phyloP scores from a whole-genome alignment of 2,113 vertebrate genomes.

The Austrofundulus limnaeus region DNA sequence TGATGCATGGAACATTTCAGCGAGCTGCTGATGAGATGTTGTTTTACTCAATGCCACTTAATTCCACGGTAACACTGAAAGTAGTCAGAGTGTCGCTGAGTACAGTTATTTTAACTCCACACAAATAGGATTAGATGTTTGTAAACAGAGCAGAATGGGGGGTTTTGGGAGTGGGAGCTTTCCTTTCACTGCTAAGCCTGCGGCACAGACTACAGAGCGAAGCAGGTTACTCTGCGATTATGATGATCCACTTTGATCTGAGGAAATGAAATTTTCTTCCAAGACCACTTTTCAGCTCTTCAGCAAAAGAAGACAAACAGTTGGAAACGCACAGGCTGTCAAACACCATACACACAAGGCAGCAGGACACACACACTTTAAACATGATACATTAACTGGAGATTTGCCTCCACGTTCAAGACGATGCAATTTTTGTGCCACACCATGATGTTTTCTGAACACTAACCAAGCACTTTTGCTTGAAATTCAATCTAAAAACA shows the following conservation, averaged over 20 bases:
- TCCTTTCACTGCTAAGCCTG: slow-evolving; percentile 50
- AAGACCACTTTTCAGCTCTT: slow-evolving; percentile 38
- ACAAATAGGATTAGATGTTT: slow-evolving; percentile 66
- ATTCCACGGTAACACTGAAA: slow-evolving; percentile 46
- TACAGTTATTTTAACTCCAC: slow-evolving; percentile 56
- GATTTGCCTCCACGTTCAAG: not conserved
- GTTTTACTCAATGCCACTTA: slow-evolving; percentile 45
- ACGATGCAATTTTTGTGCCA: too few species aligned
- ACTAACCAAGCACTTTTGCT: too few species aligned
- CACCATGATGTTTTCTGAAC: not conserved
- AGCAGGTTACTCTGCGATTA: slow-evolving; percentile 60
- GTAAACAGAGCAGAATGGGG: slow-evolving; percentile 53
- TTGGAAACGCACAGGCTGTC: slow-evolving; percentile 23
- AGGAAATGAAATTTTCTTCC: slow-evolving; percentile 56
- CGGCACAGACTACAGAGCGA: slow-evolving; percentile 17
- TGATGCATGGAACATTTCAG: slow-evolving; percentile 41
- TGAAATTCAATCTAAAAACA: not conserved
- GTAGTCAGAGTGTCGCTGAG: slow-evolving; percentile 34
- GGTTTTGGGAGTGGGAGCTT: slow-evolving; percentile 47
- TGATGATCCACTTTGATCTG: slow-evolving; percentile 65
- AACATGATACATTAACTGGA: slow-evolving; percentile 1
- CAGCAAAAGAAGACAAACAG: slow-evolving; percentile 35
- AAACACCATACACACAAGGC: not conserved
- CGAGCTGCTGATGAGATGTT: slow-evolving; percentile 41
- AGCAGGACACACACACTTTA: slow-evolving; percentile 8